Percentiles rank a stretch among this genome's conserved stretches.
These are phyloP conservation scores for Caenorhabditis remanei DNA, from an alignment of 1,140 invertebrate genomes.

Conservation along the genomic window DNA sequence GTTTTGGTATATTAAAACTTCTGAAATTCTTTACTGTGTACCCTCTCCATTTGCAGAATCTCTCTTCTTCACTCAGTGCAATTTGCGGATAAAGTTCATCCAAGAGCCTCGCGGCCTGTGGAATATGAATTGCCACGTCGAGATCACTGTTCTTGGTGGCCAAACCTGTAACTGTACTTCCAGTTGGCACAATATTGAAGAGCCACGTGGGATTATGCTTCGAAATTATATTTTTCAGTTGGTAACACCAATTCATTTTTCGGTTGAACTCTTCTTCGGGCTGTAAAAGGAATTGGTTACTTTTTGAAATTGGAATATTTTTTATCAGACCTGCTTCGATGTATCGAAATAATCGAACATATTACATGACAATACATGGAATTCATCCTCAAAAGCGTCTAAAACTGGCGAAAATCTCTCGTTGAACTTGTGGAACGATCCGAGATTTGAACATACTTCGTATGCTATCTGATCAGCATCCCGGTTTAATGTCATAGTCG, in stretches of 20 bases:
- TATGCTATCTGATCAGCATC: neutral
- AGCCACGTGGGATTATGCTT: slow-evolving; percentile 25
- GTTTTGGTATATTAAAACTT: neutral
- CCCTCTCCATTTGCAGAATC: neutral
- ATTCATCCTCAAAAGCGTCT: neutral
- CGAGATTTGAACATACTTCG: neutral
- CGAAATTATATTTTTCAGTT: slow-evolving; percentile 23
- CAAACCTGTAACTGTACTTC: slow-evolving; percentile 22
- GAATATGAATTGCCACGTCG: slow-evolving; percentile 34
- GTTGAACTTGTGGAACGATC: neutral
- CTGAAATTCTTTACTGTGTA: neutral
- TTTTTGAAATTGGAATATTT: neutral
- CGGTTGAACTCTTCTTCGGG: neutral
- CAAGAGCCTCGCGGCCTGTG: slow-evolving; percentile 11
- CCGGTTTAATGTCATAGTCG: neutral
- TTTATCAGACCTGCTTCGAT: neutral
- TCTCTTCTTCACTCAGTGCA: neutral
- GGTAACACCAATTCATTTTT: slow-evolving; percentile 33
- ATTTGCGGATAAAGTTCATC: neutral
- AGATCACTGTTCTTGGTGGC: slow-evolving; percentile 50
- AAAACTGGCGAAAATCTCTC: neutral
- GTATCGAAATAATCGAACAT: slow-evolving; percentile 4
- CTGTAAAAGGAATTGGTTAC: neutral
- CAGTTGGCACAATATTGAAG: slow-evolving; percentile 36
- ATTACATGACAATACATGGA: neutral